These are phyloP conservation scores for Thryonomys swinderianus DNA, from an alignment of 2,113 vertebrate genomes.

Conservation along the genomic window DNA sequence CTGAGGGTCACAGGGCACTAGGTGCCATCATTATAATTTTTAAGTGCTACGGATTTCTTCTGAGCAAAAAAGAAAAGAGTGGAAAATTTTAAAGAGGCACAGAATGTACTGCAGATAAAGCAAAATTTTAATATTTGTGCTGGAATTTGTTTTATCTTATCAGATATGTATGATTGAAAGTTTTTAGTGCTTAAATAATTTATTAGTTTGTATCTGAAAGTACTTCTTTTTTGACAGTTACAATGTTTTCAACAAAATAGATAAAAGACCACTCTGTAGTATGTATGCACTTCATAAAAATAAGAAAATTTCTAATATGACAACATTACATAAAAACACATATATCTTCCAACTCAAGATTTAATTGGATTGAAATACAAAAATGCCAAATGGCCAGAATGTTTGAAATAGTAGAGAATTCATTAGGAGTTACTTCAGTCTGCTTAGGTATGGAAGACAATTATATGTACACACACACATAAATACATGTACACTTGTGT, in stretches of 20 bases:
- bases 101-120: not conserved
- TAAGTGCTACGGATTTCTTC: not conserved
- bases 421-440: not conserved
- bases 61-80: not conserved
- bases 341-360: not conserved
- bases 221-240: not conserved
- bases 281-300: not conserved
- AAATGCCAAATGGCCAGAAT: not conserved
- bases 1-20: not conserved
- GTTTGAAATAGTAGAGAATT: not conserved
- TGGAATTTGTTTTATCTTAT: not conserved
- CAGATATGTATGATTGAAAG: not conserved
- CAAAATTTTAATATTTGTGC: not conserved
- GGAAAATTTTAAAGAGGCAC: not conserved
- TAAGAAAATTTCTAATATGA: not conserved
- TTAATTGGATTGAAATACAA: not conserved
- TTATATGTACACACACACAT: not conserved
- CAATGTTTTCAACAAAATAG: not conserved
- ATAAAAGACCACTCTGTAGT: not conserved
- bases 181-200: slow-evolving; percentile 20
- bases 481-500: not conserved
- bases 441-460: not conserved
- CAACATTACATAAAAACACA: not conserved
- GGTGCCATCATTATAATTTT: not conserved
- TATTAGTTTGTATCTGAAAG: not conserved